phyloP scores from a whole-genome alignment of 2,888 invertebrate species.

The Nymphalis urticae region DNA sequence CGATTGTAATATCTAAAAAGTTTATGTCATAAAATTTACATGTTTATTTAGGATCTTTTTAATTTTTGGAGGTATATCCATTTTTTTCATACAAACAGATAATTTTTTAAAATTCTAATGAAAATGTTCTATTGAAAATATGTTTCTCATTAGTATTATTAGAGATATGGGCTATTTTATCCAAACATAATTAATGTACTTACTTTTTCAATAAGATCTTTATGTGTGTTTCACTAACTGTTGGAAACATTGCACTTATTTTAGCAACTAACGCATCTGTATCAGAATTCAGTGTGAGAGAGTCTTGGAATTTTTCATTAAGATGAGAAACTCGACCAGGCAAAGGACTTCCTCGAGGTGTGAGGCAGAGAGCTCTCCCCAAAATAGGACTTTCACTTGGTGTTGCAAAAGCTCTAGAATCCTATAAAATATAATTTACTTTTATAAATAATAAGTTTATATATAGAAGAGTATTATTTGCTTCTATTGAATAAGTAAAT shows the following conservation, averaged over 20 bases:
- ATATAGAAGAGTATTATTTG: neutral
- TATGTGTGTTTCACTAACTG: slow-evolving; percentile 93
- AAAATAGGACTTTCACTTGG: slow-evolving; percentile 73
- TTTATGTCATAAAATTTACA: neutral
- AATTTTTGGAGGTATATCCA: too few relatives aligned
- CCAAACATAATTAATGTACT: slow-evolving; percentile 60
- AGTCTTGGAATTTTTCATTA: slow-evolving; percentile 82
- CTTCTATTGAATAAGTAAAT: too few relatives aligned
- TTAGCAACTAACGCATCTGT: slow-evolving; percentile 89
- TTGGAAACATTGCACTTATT: slow-evolving; percentile 94
- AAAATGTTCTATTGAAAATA: too few relatives aligned
- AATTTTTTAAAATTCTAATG: too few relatives aligned
- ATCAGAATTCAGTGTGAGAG: slow-evolving; percentile 83
- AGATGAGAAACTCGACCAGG: slow-evolving; percentile 75
- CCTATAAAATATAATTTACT: slow-evolving; percentile 47
- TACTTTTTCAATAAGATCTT: slow-evolving; percentile 93
- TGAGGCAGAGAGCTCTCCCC: slow-evolving; percentile 73
- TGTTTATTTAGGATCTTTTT: too few relatives aligned
- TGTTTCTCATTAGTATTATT: too few relatives aligned
- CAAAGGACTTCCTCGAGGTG: slow-evolving; percentile 74
- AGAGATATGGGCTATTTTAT: neutral
- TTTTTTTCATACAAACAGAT: too few relatives aligned
- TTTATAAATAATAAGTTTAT: slow-evolving; percentile 9
- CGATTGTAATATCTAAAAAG: slow-evolving; percentile 92
- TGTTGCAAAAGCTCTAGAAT: slow-evolving; percentile 63